A percentile compares a stretch with the other conserved stretches of the same genome.
Conservation (phyloP, 64 coral and sea anemone genomes). For the Montipora foliosa region DNA sequence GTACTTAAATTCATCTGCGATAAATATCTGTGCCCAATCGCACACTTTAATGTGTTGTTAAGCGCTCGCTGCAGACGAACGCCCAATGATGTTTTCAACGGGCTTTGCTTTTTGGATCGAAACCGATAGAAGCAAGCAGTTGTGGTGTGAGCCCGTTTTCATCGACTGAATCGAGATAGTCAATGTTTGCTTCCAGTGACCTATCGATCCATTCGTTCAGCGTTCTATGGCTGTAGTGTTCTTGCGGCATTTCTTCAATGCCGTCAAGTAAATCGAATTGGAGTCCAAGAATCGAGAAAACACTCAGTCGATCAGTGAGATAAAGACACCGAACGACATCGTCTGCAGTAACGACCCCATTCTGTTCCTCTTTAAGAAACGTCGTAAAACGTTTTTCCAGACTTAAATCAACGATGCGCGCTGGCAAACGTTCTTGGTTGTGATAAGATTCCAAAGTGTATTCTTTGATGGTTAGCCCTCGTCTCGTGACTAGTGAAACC, state of each 20-base stretch:
- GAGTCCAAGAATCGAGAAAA: too few species aligned
- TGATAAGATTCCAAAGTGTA: too few species aligned
- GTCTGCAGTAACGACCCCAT: too few species aligned
- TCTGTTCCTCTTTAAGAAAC: too few species aligned
- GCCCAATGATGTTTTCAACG: slow-evolving; percentile 18
- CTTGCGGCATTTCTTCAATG: not conserved
- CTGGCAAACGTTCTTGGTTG: too few species aligned
- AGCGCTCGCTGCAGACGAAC: not conserved
- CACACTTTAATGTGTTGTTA: slow-evolving; percentile 39
- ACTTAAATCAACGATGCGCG: too few species aligned
- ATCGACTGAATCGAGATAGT: not conserved
- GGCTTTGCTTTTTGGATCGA: slow-evolving; percentile 11
- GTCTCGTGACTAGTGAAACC: too few species aligned
- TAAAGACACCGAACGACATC: too few species aligned
- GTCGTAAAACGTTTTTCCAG: too few species aligned
- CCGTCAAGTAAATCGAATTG: too few species aligned
- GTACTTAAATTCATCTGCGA: slow-evolving; percentile 54
- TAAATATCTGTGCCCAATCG: slow-evolving; percentile 28
- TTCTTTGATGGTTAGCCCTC: too few species aligned
- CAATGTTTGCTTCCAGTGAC: slow-evolving; percentile 19
- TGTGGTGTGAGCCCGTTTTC: slow-evolving; percentile 17
- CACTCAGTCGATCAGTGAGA: too few species aligned
- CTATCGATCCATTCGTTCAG: slow-evolving; percentile 38
- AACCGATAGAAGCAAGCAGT: slow-evolving; percentile 29
- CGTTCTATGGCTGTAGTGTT: not conserved